Evolutionary conservation across 2,888 invertebrate genomes (phyloP).

Genomic region (Hyles lineata): DNA sequence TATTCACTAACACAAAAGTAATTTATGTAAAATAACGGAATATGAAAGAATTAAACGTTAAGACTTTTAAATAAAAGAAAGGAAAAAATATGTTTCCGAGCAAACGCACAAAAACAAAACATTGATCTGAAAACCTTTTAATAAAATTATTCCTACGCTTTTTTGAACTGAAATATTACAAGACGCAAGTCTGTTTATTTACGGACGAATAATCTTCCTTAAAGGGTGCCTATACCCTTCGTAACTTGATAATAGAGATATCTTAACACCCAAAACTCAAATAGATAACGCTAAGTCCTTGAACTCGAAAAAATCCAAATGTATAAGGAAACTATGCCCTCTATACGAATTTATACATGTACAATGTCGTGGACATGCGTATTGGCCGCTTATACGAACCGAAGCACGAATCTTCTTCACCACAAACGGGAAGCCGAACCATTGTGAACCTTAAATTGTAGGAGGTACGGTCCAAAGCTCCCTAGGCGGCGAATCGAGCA

Average conservation of each 20-base stretch:
- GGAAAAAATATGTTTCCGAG: background rate
- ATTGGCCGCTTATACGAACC: constrained; percentile 79
- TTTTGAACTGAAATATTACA: background rate
- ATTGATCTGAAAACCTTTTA: background rate
- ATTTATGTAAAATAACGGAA: background rate
- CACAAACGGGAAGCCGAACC: constrained; percentile 51
- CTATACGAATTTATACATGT: constrained; percentile 73
- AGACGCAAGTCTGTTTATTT: constrained; percentile 19
- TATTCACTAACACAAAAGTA: no score
- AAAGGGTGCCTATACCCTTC: constrained; percentile 35
- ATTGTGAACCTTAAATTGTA: constrained; percentile 54
- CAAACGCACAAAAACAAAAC: background rate
- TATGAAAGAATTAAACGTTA: background rate
- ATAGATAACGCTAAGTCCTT: constrained; percentile 79
- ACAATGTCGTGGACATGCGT: constrained; percentile 83
- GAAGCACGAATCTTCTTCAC: constrained; percentile 80
- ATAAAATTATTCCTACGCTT: background rate
- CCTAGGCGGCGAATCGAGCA: constrained; percentile 62
- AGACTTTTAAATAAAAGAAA: background rate
- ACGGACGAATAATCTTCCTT: constrained; percentile 14
- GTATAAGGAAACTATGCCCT: constrained; percentile 80
- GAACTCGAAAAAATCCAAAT: constrained; percentile 82
- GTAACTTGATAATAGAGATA: constrained; percentile 57
- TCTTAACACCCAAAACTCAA: constrained; percentile 65
- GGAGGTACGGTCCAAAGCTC: constrained; percentile 50